Evolutionary conservation across 2,888 invertebrate genomes (phyloP).

Genomic region (Ephialtes manifestator): DNA sequence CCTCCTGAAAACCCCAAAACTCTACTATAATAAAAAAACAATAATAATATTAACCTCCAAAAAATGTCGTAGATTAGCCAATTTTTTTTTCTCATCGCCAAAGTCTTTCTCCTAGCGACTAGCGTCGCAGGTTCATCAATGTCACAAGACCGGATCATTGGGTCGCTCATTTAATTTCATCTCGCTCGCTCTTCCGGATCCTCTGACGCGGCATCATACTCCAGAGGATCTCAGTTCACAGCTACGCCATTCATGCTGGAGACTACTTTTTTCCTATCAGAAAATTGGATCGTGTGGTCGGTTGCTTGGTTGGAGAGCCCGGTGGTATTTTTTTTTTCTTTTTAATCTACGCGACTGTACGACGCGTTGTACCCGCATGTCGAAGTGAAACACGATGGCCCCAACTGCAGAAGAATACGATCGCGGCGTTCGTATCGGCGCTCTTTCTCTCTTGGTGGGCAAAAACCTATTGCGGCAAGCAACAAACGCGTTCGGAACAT

Average conservation of each 20-base stretch:
- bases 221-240: neutral
- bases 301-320: slow-evolving; percentile 39
- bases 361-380: slow-evolving; percentile 70
- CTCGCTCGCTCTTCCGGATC: neutral
- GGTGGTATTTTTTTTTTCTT: slow-evolving; percentile 51
- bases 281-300: slow-evolving; percentile 80
- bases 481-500: slow-evolving; percentile 20
- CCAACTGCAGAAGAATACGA: slow-evolving; percentile 62
- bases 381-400: slow-evolving; percentile 70
- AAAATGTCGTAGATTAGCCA: neutral
- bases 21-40: too few species aligned
- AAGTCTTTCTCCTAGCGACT: neutral
- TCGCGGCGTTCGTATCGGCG: slow-evolving; percentile 27
- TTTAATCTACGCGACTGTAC: slow-evolving; percentile 78
- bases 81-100: neutral
- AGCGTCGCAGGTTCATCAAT: slow-evolving; percentile 4
- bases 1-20: too few species aligned
- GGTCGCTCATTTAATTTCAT: neutral
- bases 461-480: neutral
- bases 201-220: slow-evolving; percentile 1
- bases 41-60: neutral
- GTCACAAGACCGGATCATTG: slow-evolving; percentile 11
- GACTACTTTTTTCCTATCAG: slow-evolving; percentile 73
- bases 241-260: neutral
- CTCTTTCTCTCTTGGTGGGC: neutral